These are phyloP conservation scores for Aviceda subcristata DNA, from an alignment of 2,113 vertebrate genomes.

Conservation along the genomic window DNA sequence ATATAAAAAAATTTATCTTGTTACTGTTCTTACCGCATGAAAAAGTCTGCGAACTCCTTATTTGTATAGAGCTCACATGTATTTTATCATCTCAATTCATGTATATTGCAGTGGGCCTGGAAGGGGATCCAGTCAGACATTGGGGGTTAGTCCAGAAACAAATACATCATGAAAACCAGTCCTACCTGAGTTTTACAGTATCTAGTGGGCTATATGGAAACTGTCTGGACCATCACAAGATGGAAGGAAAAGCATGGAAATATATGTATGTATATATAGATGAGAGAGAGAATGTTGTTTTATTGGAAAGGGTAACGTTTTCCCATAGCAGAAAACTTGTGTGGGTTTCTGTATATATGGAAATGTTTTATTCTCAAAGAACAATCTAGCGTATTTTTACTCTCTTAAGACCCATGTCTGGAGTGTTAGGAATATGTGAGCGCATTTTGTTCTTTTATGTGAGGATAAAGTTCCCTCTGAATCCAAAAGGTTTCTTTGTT, in stretches of 20 bases:
- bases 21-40: not conserved
- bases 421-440: not conserved
- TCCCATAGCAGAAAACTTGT: not conserved
- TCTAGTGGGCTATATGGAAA: not conserved
- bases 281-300: too few species aligned
- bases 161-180: not conserved
- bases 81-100: not conserved
- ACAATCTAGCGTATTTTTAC: not conserved
- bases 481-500: not conserved
- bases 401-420: not conserved
- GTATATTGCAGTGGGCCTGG: not conserved
- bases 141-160: not conserved
- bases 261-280: accelerated
- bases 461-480: not conserved
- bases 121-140: not conserved
- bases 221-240: not conserved
- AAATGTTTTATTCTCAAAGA: not conserved
- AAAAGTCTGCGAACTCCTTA: not conserved
- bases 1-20: not conserved
- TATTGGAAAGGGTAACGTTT: not conserved
- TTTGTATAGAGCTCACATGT: not conserved
- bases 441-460: not conserved
- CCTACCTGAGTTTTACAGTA: not conserved
- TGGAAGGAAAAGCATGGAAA: not conserved
- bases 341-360: not conserved